Evolutionary conservation across 2,113 vertebrate genomes (phyloP), one percentile per base, ranked within the genome.

Genomic region (Struthio camelus): DNA sequence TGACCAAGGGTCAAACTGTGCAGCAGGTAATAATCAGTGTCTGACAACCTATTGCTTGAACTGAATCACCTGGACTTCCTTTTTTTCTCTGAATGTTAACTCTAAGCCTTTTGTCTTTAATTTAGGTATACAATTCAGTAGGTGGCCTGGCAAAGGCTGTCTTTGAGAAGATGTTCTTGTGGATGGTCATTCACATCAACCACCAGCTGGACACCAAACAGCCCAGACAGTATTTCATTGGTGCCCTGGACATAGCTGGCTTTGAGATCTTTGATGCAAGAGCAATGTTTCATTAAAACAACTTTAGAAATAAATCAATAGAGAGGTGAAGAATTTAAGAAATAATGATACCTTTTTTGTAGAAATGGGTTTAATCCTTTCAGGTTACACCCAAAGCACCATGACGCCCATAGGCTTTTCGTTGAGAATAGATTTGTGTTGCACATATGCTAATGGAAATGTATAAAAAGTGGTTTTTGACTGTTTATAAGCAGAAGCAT

Each of bases 191-290:
- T 73, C 69, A 77, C 14, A 81, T 89, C 59, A 89, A 89, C 67
- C 77, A 87, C 28, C 53, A 54, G 27, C 53, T 54, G 53, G 53
- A 54, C 27, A 54, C 53, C 28, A 54, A 54, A 28, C 53, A 54
- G 28, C 53, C 53, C 27, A 71, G 97, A 50, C 86, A 97, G 59
- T 94, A 81, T 18, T 98, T 98, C 87, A 97, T 97, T 2, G 98
- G 98, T 56, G 98, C 98, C 42, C 84, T 98, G 95, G 98, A 98
- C 80, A 98, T 98, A 4, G 98, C 98, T 66, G 98, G 98, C 69
- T 98, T 98, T 75, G 98, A 98, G 86, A 98, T 98, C 94, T 98
- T 98, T 85, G 97, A 98, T 88, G 98, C 97, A 91, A 97, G 98
- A 46, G 46, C 24, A 25, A 24, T 28, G 24, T 28, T 72, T 38